Base-by-base conservation (phyloP, 2,888 invertebrate species). In the Limnephilus rhombicus region DNA sequence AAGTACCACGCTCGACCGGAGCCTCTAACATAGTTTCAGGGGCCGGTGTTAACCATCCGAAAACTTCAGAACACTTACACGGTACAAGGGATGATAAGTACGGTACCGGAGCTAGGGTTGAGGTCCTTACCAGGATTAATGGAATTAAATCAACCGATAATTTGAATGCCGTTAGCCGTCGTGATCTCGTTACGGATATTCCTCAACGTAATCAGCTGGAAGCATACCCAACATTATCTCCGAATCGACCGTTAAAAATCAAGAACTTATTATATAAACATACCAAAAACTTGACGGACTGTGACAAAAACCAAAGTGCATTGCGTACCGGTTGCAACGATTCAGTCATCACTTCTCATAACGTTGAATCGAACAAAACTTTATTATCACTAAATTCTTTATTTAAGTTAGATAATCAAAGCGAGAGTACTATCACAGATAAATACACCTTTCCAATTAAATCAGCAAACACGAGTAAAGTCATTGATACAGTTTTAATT, bases 241-340 rank as follows among this genome's bases (percentile, higher is more conserved):
- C 11, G 12, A 90, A 91, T 34, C 68, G 18, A 24, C 13, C 68
- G 15, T 41, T 91, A 15, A 80, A 88, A 91, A 88, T 31, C 13
- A 88, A 91, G 49, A 91, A 88, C 88, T 53, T 91, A 34, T 86
- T 49, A 37, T 91, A 31, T 37, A 88, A 82, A 13, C 53, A 87
- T 24, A 31, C 83, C 11, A 45, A 49, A 81, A 86, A 82, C 37
- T 18, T 31, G 12, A n/a, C 49, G 2, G 18, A 90, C 31, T 90
- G 90, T 45, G 29, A 83, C 34, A 34, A 85, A 85, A 85, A 85
- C 41, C 85, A 85, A 83, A 83, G 83, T 37, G 24, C 24, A 18
- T 18, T 41, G 18, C 24, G 7, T n/a, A n/a, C 68, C 24, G n/a
- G 68, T n/a, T 68, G 68, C 68, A 68, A 68, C 68, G n/a, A n/a